A percentile compares a stretch with the other conserved stretches of the same genome.
Conservation (phyloP, 1,140 invertebrate species). For the Hypothenemus hampei region DNA sequence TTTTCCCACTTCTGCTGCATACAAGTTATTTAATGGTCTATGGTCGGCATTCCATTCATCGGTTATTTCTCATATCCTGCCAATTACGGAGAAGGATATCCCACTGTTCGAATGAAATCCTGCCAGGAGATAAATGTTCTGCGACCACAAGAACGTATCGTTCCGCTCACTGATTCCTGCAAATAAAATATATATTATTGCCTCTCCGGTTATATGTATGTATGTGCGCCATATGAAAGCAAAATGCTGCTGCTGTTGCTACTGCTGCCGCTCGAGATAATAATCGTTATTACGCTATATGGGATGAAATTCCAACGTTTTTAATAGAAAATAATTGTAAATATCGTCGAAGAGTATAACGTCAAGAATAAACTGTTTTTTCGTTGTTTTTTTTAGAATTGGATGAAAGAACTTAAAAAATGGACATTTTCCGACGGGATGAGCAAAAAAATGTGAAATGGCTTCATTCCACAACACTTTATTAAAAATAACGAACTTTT, state of each 20-base stretch:
- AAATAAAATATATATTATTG: constrained; percentile 20
- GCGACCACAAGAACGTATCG: constrained; percentile 24
- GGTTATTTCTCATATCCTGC: constrained; percentile 20
- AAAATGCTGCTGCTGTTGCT: constrained; percentile 6
- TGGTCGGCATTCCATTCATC: background rate
- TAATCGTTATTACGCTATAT: constrained; percentile 4
- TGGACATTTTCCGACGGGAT: no score
- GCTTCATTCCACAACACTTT: no score
- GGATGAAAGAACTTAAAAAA: no score
- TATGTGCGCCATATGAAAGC: constrained; percentile 4
- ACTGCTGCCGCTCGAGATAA: constrained; percentile 6
- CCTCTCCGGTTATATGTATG: no score
- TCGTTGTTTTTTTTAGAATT: no score
- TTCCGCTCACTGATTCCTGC: constrained; percentile 22
- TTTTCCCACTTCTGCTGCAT: background rate
- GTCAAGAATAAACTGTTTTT: no score
- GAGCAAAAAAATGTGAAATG: no score
- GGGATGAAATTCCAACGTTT: no score
- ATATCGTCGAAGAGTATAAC: no score
- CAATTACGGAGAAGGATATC: constrained; percentile 19
- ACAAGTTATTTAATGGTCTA: background rate
- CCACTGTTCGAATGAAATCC: constrained; percentile 21
- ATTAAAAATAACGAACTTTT: constrained; percentile 13
- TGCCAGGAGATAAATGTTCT: constrained; percentile 25
- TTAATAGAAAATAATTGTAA: no score